Conservation (phyloP, 2,888 invertebrate species). For the Kryphioiulus occultus region DNA sequence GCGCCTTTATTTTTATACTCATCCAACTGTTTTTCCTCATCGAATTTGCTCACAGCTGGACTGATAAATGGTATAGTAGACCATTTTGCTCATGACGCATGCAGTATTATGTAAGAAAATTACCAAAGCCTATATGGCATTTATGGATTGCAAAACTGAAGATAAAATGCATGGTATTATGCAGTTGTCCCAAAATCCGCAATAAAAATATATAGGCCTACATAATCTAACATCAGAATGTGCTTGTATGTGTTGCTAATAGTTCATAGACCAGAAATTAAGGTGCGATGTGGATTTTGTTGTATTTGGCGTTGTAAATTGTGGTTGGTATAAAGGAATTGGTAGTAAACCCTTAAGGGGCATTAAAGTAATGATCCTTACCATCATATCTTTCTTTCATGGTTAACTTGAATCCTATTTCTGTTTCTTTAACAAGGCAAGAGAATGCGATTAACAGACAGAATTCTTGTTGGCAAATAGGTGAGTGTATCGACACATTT, state of each 20-base stretch:
- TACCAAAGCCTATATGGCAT: background rate
- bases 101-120: background rate
- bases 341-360: background rate
- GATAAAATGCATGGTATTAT: background rate
- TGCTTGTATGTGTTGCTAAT: background rate
- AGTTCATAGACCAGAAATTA: background rate
- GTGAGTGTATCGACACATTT: slow-evolving; percentile 1
- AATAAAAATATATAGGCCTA: background rate
- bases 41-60: slow-evolving; percentile 64
- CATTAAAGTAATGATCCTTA: background rate
- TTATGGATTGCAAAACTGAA: background rate
- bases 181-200: background rate
- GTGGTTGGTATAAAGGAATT: slow-evolving; percentile 3
- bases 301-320: background rate
- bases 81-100: background rate
- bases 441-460: slow-evolving; percentile 43
- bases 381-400: background rate
- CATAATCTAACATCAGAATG: background rate
- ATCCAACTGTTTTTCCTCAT: slow-evolving; percentile 64
- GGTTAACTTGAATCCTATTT: background rate
- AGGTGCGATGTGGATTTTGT: background rate
- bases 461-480: slow-evolving; percentile 44
- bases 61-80: slow-evolving; percentile 62
- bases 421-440: slow-evolving; percentile 50
- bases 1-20: slow-evolving; percentile 63